Conservation (phyloP, 2,113 vertebrate species). For the Marmota flaviventris region DNA sequence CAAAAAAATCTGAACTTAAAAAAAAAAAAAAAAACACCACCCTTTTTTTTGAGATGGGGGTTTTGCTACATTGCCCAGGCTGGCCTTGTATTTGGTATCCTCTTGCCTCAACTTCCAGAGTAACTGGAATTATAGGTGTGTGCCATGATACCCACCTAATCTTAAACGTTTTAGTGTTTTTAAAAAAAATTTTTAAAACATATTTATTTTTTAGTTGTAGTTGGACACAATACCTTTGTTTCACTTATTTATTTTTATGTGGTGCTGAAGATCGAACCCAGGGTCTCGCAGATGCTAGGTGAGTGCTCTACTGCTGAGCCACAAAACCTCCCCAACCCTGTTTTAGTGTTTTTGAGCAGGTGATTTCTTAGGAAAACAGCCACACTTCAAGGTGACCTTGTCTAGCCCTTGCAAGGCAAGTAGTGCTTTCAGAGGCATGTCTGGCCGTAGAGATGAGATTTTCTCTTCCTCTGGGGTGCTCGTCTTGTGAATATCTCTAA, state of each 20-base stretch:
- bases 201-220: too few species aligned
- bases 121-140: background rate
- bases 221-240: too few species aligned
- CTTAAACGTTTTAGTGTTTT: background rate
- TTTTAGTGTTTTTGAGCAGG: background rate
- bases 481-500: background rate
- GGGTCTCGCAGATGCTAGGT: too few species aligned
- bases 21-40: too few species aligned
- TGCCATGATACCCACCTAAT: background rate
- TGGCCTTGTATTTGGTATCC: background rate
- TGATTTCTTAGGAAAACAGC: background rate
- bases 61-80: background rate
- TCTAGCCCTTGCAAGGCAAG: background rate
- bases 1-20: background rate
- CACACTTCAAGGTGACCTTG: background rate
- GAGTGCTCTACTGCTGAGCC: too few species aligned
- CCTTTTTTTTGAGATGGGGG: background rate
- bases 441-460: accelerated
- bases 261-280: too few species aligned
- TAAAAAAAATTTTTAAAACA: too few species aligned
- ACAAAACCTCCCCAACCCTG: too few species aligned
- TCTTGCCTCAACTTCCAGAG: background rate
- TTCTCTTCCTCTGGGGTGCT: background rate
- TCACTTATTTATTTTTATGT: too few species aligned
- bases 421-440: background rate